Conservation (phyloP, 2,113 vertebrate genomes). For the Pseudonaja textilis region DNA sequence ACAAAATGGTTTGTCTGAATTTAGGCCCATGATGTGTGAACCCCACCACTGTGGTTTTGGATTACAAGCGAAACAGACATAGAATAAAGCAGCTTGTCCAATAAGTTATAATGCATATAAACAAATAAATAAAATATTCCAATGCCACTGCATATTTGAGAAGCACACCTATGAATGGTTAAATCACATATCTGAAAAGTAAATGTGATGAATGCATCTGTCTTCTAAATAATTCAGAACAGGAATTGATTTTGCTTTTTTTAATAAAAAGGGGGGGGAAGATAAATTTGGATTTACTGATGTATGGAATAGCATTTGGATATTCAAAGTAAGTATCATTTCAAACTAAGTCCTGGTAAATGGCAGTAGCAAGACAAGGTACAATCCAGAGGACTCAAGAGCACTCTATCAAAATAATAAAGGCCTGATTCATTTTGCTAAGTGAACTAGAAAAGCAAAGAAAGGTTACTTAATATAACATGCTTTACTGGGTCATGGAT, state of each 20-base stretch:
- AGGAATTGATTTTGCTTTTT: neutral
- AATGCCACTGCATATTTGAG: neutral
- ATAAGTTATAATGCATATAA: neutral
- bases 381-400: neutral
- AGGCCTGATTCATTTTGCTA: neutral
- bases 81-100: neutral
- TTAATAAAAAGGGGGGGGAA: neutral
- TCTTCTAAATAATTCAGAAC: neutral
- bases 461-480: neutral
- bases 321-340: neutral
- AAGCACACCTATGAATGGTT: neutral
- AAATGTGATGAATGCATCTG: neutral
- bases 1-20: neutral
- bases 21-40: neutral
- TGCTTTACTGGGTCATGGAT: neutral
- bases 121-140: neutral
- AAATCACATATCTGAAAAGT: neutral
- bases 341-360: neutral
- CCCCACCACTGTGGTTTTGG: neutral
- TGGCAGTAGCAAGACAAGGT: neutral
- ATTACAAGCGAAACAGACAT: neutral
- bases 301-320: neutral
- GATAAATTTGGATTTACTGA: neutral
- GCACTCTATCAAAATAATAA: neutral
- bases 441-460: neutral